These are phyloP conservation scores for Platycheirus albimanus DNA, from an alignment of 2,888 invertebrate genomes.

Conservation along the genomic window DNA sequence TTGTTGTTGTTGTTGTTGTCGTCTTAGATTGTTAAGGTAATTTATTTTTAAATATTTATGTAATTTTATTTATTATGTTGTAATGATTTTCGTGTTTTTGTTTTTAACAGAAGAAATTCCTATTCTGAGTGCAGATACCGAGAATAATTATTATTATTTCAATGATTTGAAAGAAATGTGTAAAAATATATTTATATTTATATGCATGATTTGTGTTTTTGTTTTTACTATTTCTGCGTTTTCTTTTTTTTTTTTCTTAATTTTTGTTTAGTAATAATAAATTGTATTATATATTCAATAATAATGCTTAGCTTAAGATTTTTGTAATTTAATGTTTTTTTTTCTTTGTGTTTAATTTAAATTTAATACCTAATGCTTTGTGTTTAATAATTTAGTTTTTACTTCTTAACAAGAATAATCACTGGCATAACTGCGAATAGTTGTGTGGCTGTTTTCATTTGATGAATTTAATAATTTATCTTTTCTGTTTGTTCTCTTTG, in stretches of 20 bases:
- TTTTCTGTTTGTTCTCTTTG: slow-evolving; percentile 28
- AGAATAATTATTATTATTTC: slow-evolving; percentile 35
- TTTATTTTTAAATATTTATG: slow-evolving; percentile 7
- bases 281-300: slow-evolving; percentile 59
- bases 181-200: slow-evolving; percentile 59
- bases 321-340: slow-evolving; percentile 56
- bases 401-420: slow-evolving; percentile 73
- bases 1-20: slow-evolving; percentile 16
- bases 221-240: slow-evolving; percentile 40
- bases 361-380: slow-evolving; percentile 34
- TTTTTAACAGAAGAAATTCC: slow-evolving; percentile 18
- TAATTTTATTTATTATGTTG: not conserved
- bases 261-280: slow-evolving; percentile 50
- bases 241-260: slow-evolving; percentile 15
- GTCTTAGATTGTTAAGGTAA: slow-evolving; percentile 14
- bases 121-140: slow-evolving; percentile 69
- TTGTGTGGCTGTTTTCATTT: slow-evolving; percentile 67
- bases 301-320: slow-evolving; percentile 68
- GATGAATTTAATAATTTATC: slow-evolving; percentile 54
- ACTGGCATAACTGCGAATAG: slow-evolving; percentile 72
- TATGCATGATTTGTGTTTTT: slow-evolving; percentile 42
- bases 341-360: slow-evolving; percentile 32
- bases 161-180: slow-evolving; percentile 61
- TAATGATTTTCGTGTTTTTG: too few species aligned
- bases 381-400: slow-evolving; percentile 45